These are phyloP conservation scores for Folsomia manolachei DNA, from an alignment of 2,888 invertebrate genomes.

Conservation along the genomic window DNA sequence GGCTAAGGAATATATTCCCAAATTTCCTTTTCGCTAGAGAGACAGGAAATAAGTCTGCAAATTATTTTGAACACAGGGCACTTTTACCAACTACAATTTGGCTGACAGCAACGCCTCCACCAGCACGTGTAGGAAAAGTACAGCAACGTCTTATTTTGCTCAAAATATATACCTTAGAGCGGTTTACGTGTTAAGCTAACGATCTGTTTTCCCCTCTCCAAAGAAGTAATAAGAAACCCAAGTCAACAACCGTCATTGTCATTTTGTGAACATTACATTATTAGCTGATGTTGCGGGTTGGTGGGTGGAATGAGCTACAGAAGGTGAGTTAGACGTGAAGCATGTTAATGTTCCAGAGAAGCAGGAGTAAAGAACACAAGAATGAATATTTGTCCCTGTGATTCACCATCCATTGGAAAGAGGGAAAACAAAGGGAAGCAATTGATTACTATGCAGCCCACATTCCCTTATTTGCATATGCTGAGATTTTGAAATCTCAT, in stretches of 20 bases:
- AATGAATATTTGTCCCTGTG: background rate
- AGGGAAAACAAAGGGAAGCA: conserved; percentile 25
- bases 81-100: too few species aligned
- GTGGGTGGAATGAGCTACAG: too few species aligned
- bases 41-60: too few species aligned
- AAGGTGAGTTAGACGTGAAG: too few species aligned
- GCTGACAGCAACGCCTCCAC: too few species aligned
- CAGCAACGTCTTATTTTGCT: too few species aligned
- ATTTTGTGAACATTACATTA: conserved; percentile 11
- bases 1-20: too few species aligned
- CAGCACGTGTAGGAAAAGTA: too few species aligned
- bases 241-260: conserved; percentile 12
- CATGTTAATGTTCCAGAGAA: conserved; percentile 1
- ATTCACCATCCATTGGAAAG: conserved; percentile 19
- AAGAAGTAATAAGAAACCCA: background rate
- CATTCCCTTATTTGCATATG: conserved; percentile 41
- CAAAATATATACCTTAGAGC: too few species aligned
- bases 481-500: conserved; percentile 49
- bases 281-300: background rate
- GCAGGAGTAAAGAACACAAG: background rate
- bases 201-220: background rate
- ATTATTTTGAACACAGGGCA: too few species aligned
- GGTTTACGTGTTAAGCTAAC: too few species aligned
- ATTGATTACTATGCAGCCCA: conserved; percentile 44
- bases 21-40: too few species aligned